Evolutionary conservation across 2,113 vertebrate genomes (phyloP).

Genomic region (Martes martes): DNA sequence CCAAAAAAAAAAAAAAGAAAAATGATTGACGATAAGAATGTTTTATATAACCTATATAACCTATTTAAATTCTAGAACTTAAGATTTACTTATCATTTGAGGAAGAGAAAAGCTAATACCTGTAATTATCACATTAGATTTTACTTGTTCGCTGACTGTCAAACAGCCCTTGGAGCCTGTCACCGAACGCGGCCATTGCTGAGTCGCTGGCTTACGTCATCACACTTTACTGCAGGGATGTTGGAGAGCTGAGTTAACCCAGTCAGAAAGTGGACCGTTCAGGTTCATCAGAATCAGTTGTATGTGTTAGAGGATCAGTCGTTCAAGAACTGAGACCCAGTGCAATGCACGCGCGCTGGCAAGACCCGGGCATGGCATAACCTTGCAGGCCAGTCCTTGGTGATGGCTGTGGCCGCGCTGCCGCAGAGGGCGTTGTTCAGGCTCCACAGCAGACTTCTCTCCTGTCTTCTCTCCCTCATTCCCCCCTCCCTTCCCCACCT

Average conservation of each 20-base stretch:
- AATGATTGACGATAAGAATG: too few relatives aligned
- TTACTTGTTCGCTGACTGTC: not conserved
- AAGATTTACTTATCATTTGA: not conserved
- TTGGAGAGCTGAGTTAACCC: not conserved
- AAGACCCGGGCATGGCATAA: not conserved
- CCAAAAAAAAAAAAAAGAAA: not conserved
- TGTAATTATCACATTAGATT: not conserved
- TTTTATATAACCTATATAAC: not conserved
- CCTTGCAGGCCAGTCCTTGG: not conserved
- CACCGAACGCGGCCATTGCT: not conserved
- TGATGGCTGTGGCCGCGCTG: fast-evolving
- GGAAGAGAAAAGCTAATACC: not conserved
- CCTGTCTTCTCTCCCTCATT: not conserved
- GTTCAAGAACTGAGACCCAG: not conserved
- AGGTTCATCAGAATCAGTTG: not conserved
- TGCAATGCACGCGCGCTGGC: not conserved
- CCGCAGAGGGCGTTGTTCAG: not conserved
- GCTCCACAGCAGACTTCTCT: not conserved
- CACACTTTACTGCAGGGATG: not conserved
- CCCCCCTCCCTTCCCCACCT: too few relatives aligned
- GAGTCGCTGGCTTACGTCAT: not conserved
- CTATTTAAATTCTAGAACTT: not conserved
- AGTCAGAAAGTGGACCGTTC: not conserved
- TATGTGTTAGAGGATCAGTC: not conserved
- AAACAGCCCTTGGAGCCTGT: not conserved